Conservation (phyloP, 2,888 invertebrate genomes). For the Clistopyga incitator region DNA sequence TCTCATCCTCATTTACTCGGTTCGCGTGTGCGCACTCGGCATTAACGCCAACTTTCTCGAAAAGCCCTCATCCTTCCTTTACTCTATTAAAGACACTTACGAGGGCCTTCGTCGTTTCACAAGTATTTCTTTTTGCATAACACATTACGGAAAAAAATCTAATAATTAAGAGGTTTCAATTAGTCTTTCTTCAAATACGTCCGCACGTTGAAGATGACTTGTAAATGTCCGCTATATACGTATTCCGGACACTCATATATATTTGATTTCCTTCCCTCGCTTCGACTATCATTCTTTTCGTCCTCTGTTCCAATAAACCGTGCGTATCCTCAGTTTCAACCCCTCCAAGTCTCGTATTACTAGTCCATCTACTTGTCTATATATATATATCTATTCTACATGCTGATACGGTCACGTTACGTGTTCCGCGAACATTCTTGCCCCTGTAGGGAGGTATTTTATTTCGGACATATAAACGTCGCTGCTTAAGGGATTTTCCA, state of each 20-base stretch:
- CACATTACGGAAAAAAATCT: no score
- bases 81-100: no score
- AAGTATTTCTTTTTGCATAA: no score
- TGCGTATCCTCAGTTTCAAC: not conserved
- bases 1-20: constrained; percentile 48
- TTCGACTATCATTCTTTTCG: constrained; percentile 14
- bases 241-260: constrained; percentile 12
- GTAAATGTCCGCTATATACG: not conserved
- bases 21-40: not conserved
- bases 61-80: not conserved
- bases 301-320: constrained; percentile 6
- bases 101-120: no score
- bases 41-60: not conserved
- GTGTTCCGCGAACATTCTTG: not conserved
- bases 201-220: not conserved
- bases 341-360: constrained; percentile 15
- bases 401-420: constrained; percentile 11
- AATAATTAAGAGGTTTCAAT: no score
- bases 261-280: constrained; percentile 42
- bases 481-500: constrained; percentile 8
- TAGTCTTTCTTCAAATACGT: not conserved
- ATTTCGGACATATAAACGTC: constrained; percentile 3
- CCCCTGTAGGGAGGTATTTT: constrained; percentile 1
- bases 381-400: not conserved
- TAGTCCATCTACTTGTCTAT: not conserved